Evolutionary conservation across 2,888 invertebrate species (phyloP).

Genomic region (Hypercompe scribonia): DNA sequence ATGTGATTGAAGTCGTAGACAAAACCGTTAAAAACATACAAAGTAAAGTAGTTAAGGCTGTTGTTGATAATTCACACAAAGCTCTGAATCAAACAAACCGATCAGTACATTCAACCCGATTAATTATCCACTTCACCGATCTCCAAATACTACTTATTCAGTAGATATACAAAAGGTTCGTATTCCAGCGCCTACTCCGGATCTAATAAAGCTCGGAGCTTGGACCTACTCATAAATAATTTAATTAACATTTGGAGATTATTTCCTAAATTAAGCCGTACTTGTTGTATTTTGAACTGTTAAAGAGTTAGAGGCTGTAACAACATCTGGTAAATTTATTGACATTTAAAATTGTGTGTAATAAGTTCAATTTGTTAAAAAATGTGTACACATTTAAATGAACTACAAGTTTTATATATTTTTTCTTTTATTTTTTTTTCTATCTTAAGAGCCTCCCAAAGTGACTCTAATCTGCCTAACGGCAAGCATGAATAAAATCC

Average conservation of each 20-base stretch:
- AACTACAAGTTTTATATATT: too few species aligned
- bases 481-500: too few species aligned
- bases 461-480: too few species aligned
- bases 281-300: background rate
- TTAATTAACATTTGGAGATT: constrained; percentile 45
- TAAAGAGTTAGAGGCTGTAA: background rate
- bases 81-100: too few species aligned
- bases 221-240: constrained; percentile 40
- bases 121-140: background rate
- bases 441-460: too few species aligned
- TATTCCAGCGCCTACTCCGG: constrained; percentile 13
- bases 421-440: too few species aligned
- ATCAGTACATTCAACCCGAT: background rate
- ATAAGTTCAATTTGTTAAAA: background rate
- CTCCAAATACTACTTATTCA: background rate
- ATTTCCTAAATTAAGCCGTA: constrained; percentile 26
- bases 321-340: background rate
- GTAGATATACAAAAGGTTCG: background rate
- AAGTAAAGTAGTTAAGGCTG: too few species aligned
- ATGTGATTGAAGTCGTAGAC: too few species aligned
- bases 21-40: too few species aligned
- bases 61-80: too few species aligned
- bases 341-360: background rate
- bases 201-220: background rate
- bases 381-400: background rate